Evolutionary conservation across 2,888 invertebrate species (phyloP).

Genomic region (Herminia tarsipennalis): DNA sequence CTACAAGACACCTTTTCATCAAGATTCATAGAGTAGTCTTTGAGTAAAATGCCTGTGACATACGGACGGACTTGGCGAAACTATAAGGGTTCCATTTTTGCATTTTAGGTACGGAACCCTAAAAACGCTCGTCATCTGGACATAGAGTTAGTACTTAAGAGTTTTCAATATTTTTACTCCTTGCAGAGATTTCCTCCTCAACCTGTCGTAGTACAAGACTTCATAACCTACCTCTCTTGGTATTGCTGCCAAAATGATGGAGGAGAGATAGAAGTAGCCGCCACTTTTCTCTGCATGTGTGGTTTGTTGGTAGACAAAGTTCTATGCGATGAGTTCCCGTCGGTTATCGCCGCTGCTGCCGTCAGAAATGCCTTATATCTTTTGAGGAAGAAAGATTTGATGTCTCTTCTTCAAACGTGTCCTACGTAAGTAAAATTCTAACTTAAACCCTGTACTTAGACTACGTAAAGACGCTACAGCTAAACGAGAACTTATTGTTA

Average conservation of each 20-base stretch:
- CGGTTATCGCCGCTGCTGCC: constrained; percentile 65
- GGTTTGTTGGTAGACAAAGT: constrained; percentile 61
- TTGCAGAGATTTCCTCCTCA: constrained; percentile 64
- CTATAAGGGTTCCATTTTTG: too few species aligned
- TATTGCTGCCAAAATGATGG: constrained; percentile 54
- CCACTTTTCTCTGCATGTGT: constrained; percentile 67
- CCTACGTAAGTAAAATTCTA: constrained; percentile 54
- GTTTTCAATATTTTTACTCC: too few species aligned
- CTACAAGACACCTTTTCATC: too few species aligned
- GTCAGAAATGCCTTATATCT: constrained; percentile 62
- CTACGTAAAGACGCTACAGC: too few species aligned
- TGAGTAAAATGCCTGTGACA: background rate
- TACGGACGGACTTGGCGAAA: too few species aligned
- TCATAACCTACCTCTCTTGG: constrained; percentile 66
- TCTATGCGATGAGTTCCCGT: constrained; percentile 60
- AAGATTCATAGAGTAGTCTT: too few species aligned
- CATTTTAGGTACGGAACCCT: too few species aligned
- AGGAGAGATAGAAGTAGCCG: constrained; percentile 63
- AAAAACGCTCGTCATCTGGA: too few species aligned
- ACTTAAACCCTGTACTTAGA: too few species aligned
- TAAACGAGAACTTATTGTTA: too few species aligned
- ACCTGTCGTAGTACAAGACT: constrained; percentile 70
- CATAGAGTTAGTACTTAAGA: too few species aligned
- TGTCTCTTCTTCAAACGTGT: constrained; percentile 47
- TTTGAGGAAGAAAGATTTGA: constrained; percentile 49